Conservation (phyloP, 2,113 vertebrate genomes). For the Sarotherodon lohbergeri region DNA sequence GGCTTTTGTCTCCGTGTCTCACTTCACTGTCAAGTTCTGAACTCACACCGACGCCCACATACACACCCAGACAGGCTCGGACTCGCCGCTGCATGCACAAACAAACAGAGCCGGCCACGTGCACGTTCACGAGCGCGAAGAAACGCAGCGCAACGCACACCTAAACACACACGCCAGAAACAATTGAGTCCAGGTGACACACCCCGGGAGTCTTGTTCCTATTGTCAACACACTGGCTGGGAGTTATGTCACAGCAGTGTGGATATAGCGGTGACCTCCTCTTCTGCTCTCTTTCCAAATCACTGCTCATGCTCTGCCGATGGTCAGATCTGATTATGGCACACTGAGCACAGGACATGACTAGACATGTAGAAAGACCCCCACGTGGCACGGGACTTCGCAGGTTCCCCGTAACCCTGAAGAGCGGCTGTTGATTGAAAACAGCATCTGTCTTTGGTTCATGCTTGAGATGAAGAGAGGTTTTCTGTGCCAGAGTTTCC, state of each 20-base stretch:
- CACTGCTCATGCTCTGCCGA: neutral
- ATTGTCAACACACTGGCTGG: slow-evolving; percentile 35
- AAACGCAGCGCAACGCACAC: neutral
- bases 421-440: neutral
- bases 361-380: neutral
- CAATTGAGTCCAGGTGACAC: slow-evolving; percentile 46
- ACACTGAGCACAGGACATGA: neutral
- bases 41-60: neutral
- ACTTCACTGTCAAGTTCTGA: neutral
- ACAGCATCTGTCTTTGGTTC: neutral
- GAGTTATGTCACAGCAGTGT: slow-evolving; percentile 42
- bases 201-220: slow-evolving; percentile 25
- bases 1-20: neutral
- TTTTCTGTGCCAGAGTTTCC: neutral
- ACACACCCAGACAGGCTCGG: neutral
- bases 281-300: neutral
- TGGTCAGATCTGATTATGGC: neutral
- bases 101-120: neutral
- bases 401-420: neutral
- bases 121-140: neutral
- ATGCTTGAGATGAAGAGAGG: neutral
- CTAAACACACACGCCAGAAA: neutral
- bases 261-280: neutral
- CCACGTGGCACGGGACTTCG: too few species aligned
- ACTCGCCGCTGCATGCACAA: neutral